Evolutionary conservation across 2,797 vertebrate genomes (phyloP).

Genomic region (Tinamus major): DNA sequence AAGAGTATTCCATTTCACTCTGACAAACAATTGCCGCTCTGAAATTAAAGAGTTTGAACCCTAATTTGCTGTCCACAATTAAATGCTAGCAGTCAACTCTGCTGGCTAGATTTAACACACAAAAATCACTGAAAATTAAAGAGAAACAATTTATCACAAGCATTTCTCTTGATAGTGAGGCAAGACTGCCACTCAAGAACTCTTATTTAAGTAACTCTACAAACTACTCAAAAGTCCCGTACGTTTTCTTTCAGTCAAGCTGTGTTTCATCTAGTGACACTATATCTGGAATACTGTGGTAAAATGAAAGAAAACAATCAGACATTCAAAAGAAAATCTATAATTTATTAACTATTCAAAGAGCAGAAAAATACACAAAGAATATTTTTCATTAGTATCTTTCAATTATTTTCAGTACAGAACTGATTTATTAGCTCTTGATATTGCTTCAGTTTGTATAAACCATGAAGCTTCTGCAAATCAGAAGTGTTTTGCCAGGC

Average conservation of each 20-base stretch:
- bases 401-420: not conserved
- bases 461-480: not conserved
- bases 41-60: fast-evolving
- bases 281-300: fast-evolving
- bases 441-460: not conserved
- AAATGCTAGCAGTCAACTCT: not conserved
- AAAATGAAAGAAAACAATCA: not conserved
- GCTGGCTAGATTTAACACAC: not conserved
- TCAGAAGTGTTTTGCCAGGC: not conserved
- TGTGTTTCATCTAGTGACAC: not conserved
- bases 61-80: not conserved
- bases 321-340: not conserved
- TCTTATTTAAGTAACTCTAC: not conserved
- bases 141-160: not conserved
- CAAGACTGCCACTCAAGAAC: not conserved
- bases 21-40: not conserved
- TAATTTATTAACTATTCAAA: not conserved
- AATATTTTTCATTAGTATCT: not conserved
- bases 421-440: not conserved
- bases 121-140: not conserved
- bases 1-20: not conserved
- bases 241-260: not conserved
- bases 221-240: not conserved
- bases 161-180: fast-evolving
- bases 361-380: not conserved